Percentiles rank a stretch among this genome's conserved stretches.
Evolutionary conservation across 2,113 vertebrate species (phyloP).

Genomic region (Carassius auratus): DNA sequence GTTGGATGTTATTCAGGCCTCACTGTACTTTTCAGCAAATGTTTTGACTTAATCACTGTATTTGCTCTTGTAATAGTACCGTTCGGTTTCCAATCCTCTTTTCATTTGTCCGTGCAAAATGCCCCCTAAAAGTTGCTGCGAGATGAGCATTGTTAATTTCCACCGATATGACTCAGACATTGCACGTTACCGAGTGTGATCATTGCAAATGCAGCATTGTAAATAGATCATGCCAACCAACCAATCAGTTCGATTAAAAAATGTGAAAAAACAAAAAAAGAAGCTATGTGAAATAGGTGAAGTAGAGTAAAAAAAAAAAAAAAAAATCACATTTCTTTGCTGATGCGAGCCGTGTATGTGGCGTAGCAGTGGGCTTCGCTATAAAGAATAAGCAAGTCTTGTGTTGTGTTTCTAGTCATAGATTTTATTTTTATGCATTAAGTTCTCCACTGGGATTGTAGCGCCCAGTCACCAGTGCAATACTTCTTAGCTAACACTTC

Average conservation of each 20-base stretch:
- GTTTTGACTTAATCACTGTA: conserved; percentile 26
- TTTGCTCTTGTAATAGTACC: conserved; percentile 13
- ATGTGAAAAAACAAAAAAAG: conserved; percentile 44
- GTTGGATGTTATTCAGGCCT: conserved; percentile 37
- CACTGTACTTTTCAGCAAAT: conserved; percentile 45
- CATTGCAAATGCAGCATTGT: conserved; percentile 23
- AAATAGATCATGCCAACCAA: conserved; percentile 41
- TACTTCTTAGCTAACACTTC: conserved; percentile 50
- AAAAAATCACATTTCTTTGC: background rate
- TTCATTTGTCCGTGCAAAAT: background rate
- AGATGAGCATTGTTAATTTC: conserved; percentile 6
- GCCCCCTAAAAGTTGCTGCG: background rate
- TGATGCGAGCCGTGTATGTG: conserved; percentile 9
- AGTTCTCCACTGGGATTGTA: conserved; percentile 43
- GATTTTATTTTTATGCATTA: conserved; percentile 55
- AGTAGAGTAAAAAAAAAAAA: background rate
- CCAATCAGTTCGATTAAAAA: conserved; percentile 23
- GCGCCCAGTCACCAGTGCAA: conserved; percentile 59
- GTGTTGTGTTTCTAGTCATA: conserved; percentile 26
- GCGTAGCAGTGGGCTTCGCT: conserved; percentile 37
- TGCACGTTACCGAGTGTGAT: background rate
- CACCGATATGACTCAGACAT: conserved; percentile 27
- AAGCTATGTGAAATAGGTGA: conserved; percentile 19
- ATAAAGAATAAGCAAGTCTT: conserved; percentile 47
- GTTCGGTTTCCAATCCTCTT: background rate